These are phyloP conservation scores for Platycheirus rosarum DNA, from an alignment of 2,888 invertebrate species.

Conservation along the genomic window DNA sequence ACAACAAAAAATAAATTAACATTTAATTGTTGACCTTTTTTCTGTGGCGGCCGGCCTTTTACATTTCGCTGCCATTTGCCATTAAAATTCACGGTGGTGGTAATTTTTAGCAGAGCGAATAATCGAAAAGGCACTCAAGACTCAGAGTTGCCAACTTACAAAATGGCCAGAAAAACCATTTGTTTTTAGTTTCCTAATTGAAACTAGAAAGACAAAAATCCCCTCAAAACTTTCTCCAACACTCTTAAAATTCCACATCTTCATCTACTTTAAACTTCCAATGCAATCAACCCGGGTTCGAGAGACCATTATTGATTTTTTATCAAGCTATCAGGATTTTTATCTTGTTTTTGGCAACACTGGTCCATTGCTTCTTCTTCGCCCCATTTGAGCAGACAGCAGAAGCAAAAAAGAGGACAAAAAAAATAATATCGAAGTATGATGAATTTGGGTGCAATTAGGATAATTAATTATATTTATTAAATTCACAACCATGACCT, in stretches of 20 bases:
- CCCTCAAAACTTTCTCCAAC: background rate
- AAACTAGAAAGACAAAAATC: background rate
- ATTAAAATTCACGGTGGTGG: conserved; percentile 48
- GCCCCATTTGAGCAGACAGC: no score
- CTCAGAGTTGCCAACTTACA: conserved; percentile 23
- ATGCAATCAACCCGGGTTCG: conserved; percentile 41
- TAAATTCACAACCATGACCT: conserved; percentile 5
- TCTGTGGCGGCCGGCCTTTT: no score
- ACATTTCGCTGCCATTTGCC: conserved; percentile 15
- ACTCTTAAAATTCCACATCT: background rate
- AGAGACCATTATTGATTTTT: conserved; percentile 19
- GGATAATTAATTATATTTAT: background rate
- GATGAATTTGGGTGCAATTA: conserved; percentile 33
- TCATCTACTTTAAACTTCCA: background rate
- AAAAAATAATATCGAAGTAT: conserved; percentile 59
- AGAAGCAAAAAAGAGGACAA: background rate
- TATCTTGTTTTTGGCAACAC: conserved; percentile 49
- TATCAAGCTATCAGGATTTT: conserved; percentile 24
- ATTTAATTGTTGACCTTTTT: no score
- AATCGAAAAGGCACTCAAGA: background rate
- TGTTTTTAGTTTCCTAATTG: background rate
- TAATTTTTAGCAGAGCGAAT: conserved; percentile 30
- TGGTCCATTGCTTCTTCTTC: conserved; percentile 19
- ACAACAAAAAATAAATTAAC: no score
- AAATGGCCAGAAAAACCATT: conserved; percentile 3